Base-by-base conservation (phyloP, 2,797 vertebrate genomes). In the Ptychobarbus kaznakovi region DNA sequence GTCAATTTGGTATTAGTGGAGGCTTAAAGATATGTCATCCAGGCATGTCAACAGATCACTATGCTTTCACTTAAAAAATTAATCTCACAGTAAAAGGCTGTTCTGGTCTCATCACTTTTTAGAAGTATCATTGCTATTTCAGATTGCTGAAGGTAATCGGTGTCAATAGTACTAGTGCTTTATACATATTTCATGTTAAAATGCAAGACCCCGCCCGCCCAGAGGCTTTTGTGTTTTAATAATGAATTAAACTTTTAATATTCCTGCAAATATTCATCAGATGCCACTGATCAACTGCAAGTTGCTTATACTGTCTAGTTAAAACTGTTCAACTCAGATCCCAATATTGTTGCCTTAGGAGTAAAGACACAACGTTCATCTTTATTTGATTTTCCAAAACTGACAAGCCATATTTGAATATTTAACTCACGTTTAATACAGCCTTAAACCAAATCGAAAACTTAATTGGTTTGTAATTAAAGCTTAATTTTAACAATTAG, bases 331-430 rank as follows among this genome's bases (percentile, higher is more conserved):
- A 82, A 87, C 72, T 86, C 70, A 89, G 92, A 91, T 93, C 91
- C 92, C 86, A 93, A 92, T 92, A 92, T 93, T 91, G 91, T 94
- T 95, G 93, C 93, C 93, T 94, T 94, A 94, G 92, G 93, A 95
- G 92, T 93, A 92, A 94, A 92, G 90, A 91, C 82, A 82, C 13
- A 35, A 32, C 13, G 28, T 80, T 44, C 15, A 18, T 80, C 66
- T 73, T 58, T 15, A 15, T 32, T 69, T 13, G 51, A n/a, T 69
- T 90, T 92, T 93, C 87, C 53, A 75, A 81, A 92, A 92, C 89
- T 90, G 92, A 90, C 86, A 94, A 95, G 92, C 93, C 93, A 95
- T 94, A 93, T 93, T 88, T 93, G 89, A 93, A 90, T 68, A 68
- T 89, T 90, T 86, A 85, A 88, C 82, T 90, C 90, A 87, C 91